A percentile compares a stretch with the other conserved stretches of the same genome.
phyloP scores from a whole-genome alignment of 2,888 invertebrate genomes.

The Xanthostigma xanthostigma region DNA sequence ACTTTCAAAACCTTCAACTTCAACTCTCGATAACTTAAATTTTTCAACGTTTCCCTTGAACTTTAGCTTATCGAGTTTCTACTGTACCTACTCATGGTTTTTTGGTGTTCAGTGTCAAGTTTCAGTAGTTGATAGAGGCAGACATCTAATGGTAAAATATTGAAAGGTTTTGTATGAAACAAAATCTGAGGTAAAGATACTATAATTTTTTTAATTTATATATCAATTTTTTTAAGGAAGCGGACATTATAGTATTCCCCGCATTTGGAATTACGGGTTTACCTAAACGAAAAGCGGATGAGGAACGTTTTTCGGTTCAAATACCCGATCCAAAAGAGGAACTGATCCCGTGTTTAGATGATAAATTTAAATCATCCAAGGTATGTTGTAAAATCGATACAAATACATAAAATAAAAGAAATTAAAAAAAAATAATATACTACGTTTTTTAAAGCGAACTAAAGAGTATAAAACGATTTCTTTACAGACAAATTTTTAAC shows the following conservation, averaged over 20 bases:
- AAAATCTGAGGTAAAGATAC: neutral
- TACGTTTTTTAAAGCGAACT: no score
- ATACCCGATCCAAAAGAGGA: slow-evolving; percentile 15
- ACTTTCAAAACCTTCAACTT: no score
- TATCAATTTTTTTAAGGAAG: slow-evolving; percentile 24
- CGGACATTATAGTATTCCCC: slow-evolving; percentile 42
- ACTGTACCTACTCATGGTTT: no score
- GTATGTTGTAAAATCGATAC: neutral
- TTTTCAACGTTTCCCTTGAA: no score
- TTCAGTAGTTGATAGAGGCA: no score
- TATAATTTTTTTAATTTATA: no score
- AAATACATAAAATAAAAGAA: neutral
- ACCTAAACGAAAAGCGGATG: slow-evolving; percentile 18
- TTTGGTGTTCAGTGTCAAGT: no score
- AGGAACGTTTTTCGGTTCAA: slow-evolving; percentile 16
- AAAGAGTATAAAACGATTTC: no score
- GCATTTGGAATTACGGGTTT: slow-evolving; percentile 26
- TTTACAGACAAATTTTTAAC: no score
- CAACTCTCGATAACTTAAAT: no score
- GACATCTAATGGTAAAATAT: slow-evolving; percentile 19
- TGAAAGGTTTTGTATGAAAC: slow-evolving; percentile 18
- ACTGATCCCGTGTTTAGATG: slow-evolving; percentile 15
- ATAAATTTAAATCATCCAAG: neutral
- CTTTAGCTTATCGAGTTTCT: no score
- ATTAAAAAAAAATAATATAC: no score